Evolutionary conservation across 2,113 vertebrate genomes (phyloP), one percentile per base, ranked within the genome.

Genomic region (Phaethornis superciliosus): DNA sequence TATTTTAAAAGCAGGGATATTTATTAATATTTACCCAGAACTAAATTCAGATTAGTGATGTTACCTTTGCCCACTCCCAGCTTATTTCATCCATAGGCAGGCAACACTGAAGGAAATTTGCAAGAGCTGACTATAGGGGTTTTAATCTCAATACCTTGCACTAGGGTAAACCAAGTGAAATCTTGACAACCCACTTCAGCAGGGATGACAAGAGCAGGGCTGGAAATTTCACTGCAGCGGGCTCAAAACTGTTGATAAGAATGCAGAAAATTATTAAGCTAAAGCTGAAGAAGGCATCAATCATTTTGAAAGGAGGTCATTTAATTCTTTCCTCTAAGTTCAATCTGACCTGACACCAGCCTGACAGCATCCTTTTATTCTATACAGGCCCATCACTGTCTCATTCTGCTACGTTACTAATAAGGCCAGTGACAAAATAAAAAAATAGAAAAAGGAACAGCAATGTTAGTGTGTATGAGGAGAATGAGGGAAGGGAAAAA

Each of bases 221-320:
- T 71, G 58, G 85, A 80, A 67, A 94, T 92, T 87, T 94, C 89
- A 37, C 71, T 59, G 47, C 56, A 47, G 23, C 4, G 6, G 56
- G 74, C 52, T 44, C 26, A 60, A 75, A 89, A 35, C 71, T 58
- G 28, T 47, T 89, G 85, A 88, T 94, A 95, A 93, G 52, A 72
- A 86, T 37, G 63, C 88, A 69, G 58, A 55, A 81, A 91, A 82
- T 83, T 81, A 95, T 95, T 90, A 90, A 95, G 44, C 60, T 80
- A 71, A 81, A 96, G 82, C 89, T 65, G 14, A 60, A 59, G 60
- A 83, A 49, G 32, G 75, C 81, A 96, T 92, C 92, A 88, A 94
- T 96, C 92, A 93, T 75, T 87, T 60, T 15, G 6, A 89, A 96
- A 96, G 70, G 30, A 44, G 62, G 33, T 59, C 5, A 11, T 85